Conservation (phyloP, 1,140 invertebrate species). For the Metopolophium dirhodum region DNA sequence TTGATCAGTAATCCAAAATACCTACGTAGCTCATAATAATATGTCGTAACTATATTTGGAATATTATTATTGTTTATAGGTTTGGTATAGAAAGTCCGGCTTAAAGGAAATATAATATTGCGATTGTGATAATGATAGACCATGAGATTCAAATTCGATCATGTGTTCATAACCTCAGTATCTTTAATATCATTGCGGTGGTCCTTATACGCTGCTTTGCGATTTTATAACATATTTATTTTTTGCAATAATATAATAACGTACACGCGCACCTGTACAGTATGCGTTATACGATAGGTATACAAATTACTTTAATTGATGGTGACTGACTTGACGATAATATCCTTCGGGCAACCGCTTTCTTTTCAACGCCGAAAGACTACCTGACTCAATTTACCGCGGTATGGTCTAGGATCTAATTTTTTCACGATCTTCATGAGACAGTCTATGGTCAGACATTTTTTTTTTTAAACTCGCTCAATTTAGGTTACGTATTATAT, state of each 20-base stretch:
- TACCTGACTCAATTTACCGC: not conserved
- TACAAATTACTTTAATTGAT: constrained; percentile 25
- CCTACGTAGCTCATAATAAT: not conserved
- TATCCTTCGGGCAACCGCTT: constrained; percentile 18
- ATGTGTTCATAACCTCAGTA: not conserved
- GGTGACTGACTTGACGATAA: not conserved
- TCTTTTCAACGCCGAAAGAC: not conserved
- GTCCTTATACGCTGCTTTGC: not conserved
- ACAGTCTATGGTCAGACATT: not conserved
- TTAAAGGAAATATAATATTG: constrained; percentile 32
- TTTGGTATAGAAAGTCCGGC: constrained; percentile 31
- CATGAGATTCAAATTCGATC: constrained; percentile 13
- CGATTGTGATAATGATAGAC: constrained; percentile 41
- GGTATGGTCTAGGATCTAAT: not conserved
- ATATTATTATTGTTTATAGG: constrained; percentile 10
- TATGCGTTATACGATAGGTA: constrained; percentile 6
- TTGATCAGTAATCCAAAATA: not conserved
- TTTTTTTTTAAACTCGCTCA: not conserved
- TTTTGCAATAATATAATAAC: constrained; percentile 44
- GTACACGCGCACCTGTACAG: not conserved
- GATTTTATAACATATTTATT: constrained; percentile 30
- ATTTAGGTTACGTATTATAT: not conserved
- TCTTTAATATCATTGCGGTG: not conserved
- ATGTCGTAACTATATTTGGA: constrained; percentile 28
- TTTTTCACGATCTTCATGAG: not conserved